Conservation (phyloP, 1,140 invertebrate species). For the Physella acuta region DNA sequence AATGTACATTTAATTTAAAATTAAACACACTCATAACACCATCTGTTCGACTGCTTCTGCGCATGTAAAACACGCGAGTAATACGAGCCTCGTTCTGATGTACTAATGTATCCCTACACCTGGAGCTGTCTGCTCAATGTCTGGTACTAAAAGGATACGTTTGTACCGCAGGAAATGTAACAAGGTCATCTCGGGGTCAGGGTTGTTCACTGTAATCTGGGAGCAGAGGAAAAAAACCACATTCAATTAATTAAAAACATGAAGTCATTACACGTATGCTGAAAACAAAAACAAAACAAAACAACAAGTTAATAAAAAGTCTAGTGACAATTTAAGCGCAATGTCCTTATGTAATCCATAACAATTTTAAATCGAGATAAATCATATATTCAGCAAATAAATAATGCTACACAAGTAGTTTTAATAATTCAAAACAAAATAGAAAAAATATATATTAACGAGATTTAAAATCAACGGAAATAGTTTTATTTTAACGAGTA, state of each 20-base stretch:
- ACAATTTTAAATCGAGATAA: too few relatives aligned
- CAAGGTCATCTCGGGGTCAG: conserved; percentile 83
- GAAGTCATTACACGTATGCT: neutral
- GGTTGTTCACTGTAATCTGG: conserved; percentile 72
- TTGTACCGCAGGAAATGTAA: conserved; percentile 72
- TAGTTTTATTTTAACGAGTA: too few relatives aligned
- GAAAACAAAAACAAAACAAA: neutral
- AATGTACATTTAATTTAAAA: neutral
- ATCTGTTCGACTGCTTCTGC: neutral
- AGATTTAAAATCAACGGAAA: too few relatives aligned
- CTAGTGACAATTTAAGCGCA: neutral
- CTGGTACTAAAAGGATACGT: conserved; percentile 45
- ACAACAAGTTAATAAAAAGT: neutral
- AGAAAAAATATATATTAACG: too few relatives aligned
- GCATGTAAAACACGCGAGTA: neutral
- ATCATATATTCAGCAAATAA: neutral
- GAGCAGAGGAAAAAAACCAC: conserved; percentile 20
- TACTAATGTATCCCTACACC: neutral
- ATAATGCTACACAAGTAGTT: too few relatives aligned
- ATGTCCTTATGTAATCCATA: neutral
- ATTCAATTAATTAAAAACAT: neutral
- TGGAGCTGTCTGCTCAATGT: neutral
- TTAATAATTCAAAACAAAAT: too few relatives aligned
- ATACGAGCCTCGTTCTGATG: neutral
- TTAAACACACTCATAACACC: neutral